Evolutionary conservation across 2,797 vertebrate genomes (phyloP).

Genomic region (Merluccius polli): DNA sequence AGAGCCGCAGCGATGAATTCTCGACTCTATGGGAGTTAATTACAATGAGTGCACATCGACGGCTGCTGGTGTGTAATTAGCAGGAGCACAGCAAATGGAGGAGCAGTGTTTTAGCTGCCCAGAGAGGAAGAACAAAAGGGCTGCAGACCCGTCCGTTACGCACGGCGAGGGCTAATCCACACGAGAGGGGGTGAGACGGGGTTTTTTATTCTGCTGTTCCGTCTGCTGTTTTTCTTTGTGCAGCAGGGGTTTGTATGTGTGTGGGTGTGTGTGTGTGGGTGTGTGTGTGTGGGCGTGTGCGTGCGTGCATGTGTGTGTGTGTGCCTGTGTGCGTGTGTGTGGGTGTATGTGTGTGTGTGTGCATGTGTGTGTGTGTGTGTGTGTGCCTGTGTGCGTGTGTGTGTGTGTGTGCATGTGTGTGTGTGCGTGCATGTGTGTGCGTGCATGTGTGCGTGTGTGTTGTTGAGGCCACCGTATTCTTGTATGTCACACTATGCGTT

Average conservation of each 20-base stretch:
- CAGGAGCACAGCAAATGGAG: constrained; percentile 34
- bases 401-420: not conserved
- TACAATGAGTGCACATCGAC: constrained; percentile 59
- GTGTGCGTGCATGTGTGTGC: not conserved
- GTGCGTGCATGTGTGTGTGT: not conserved
- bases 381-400: not conserved
- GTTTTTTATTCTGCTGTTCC: constrained; percentile 9
- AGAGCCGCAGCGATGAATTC: constrained; percentile 54
- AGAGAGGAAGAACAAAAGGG: constrained; percentile 22
- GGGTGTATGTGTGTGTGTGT: not conserved
- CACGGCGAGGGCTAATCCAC: constrained; percentile 20
- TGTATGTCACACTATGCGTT: not conserved
- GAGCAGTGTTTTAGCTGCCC: constrained; percentile 41
- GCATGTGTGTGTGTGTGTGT: not conserved
- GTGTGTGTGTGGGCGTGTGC: not conserved
- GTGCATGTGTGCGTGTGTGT: not conserved
- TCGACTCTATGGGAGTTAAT: constrained; percentile 68
- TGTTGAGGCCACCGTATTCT: too few relatives aligned
- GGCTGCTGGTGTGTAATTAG: constrained; percentile 66
- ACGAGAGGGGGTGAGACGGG: constrained; percentile 2
- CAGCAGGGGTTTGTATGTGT: not conserved
- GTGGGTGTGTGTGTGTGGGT: not conserved
- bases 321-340: not conserved
- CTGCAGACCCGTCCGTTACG: constrained; percentile 20
- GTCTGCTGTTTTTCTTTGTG: constrained; percentile 6